phyloP scores from a whole-genome alignment of 2,888 invertebrate genomes.

The Drosophila helvetica region DNA sequence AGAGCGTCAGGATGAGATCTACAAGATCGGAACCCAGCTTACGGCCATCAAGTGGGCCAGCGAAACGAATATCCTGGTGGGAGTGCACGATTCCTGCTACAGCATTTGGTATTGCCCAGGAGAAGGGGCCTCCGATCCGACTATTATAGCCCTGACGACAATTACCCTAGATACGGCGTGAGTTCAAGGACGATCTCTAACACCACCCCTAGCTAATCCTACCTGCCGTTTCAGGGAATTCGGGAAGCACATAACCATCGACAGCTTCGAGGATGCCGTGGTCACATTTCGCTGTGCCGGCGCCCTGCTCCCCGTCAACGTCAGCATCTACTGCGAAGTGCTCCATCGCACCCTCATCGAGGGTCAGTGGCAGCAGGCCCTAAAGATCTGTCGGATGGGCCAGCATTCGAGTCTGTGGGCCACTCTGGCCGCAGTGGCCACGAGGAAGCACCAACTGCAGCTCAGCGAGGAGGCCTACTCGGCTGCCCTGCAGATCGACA shows the following conservation, averaged over 20 bases:
- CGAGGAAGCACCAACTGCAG: conserved; percentile 92
- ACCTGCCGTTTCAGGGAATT: conserved; percentile 88
- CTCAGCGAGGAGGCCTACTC: conserved; percentile 98
- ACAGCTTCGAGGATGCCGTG: conserved; percentile 92
- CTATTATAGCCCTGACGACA: conserved; percentile 87
- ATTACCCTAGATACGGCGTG: conserved; percentile 85
- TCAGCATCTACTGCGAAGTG: conserved; percentile 83
- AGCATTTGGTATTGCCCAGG: conserved; percentile 93
- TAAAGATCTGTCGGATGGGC: conserved; percentile 88
- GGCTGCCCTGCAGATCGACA: conserved; percentile 93
- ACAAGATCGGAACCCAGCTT: conserved; percentile 85
- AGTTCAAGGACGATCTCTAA: conserved; percentile 13
- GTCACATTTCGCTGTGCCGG: conserved; percentile 95
- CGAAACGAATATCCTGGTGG: conserved; percentile 90
- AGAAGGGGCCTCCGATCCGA: conserved; percentile 89
- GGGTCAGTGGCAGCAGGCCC: conserved; percentile 93
- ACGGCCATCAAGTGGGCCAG: conserved; percentile 87
- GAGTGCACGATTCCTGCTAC: conserved; percentile 90
- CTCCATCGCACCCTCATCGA: conserved; percentile 89
- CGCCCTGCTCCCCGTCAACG: conserved; percentile 87
- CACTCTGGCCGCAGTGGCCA: conserved; percentile 95
- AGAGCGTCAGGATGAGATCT: conserved; percentile 68
- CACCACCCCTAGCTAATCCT: background rate
- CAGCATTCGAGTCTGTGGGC: conserved; percentile 93
- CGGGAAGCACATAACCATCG: conserved; percentile 92